These are phyloP conservation scores for Choristoneura rosaceana DNA, from an alignment of 2,888 invertebrate genomes.

Conservation along the genomic window DNA sequence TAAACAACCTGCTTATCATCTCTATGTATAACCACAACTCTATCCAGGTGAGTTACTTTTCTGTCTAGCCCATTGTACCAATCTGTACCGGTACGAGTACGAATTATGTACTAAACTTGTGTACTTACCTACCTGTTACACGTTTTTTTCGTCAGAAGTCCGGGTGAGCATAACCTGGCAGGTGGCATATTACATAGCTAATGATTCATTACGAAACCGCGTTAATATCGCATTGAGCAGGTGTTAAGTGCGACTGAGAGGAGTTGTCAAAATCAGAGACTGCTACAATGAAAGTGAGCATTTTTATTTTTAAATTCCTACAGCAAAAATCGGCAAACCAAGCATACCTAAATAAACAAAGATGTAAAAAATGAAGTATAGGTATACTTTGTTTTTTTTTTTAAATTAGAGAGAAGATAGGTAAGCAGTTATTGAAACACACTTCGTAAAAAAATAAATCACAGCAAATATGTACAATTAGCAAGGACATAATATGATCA, in stretches of 20 bases:
- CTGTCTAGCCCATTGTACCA: not conserved
- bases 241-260: slow-evolving; percentile 61
- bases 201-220: slow-evolving; percentile 46
- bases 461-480: too few species aligned
- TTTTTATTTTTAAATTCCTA: slow-evolving; percentile 1
- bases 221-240: slow-evolving; percentile 59
- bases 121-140: not conserved
- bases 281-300: slow-evolving; percentile 54
- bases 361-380: too few species aligned
- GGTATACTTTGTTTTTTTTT: too few species aligned
- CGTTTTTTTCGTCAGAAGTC: not conserved
- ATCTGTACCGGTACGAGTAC: too few species aligned
- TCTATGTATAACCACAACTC: not conserved
- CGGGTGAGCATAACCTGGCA: slow-evolving; percentile 54
- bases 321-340: not conserved
- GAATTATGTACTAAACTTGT: not conserved
- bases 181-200: slow-evolving; percentile 54
- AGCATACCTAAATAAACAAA: too few species aligned
- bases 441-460: too few species aligned
- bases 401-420: too few species aligned
- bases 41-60: not conserved
- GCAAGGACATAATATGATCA: too few species aligned
- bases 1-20: too few species aligned
- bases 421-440: too few species aligned
- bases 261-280: slow-evolving; percentile 55